Conservation (phyloP, 2,113 vertebrate species). For the Podocnemis expansa region DNA sequence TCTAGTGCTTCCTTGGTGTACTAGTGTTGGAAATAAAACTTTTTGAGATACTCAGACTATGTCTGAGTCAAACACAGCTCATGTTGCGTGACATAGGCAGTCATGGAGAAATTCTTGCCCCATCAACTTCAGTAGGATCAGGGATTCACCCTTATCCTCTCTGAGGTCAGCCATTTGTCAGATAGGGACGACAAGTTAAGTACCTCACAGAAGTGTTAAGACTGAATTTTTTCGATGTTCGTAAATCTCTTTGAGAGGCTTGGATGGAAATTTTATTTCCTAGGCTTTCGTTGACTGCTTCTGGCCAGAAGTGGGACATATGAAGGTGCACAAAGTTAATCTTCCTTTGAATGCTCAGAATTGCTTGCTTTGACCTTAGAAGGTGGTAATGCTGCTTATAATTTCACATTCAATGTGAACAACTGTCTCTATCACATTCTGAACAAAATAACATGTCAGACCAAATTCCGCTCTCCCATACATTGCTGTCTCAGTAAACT, state of each 20-base stretch:
- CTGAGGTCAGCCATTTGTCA: neutral
- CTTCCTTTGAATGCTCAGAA: neutral
- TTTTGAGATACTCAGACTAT: neutral
- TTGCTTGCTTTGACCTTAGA: neutral
- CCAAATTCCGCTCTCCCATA: neutral
- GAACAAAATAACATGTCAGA: neutral
- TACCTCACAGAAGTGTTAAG: neutral
- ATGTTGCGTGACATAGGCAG: neutral
- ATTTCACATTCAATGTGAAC: neutral
- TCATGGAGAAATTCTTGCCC: neutral
- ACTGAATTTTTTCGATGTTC: neutral
- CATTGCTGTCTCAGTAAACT: too few species aligned
- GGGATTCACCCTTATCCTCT: neutral
- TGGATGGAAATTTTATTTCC: neutral
- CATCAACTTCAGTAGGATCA: neutral
- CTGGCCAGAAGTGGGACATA: neutral
- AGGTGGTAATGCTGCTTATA: neutral
- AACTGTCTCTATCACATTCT: neutral
- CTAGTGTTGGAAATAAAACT: neutral
- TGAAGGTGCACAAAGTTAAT: neutral
- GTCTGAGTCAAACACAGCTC: fast-evolving
- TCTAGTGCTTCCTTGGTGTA: neutral
- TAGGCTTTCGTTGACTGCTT: neutral
- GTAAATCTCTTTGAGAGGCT: neutral
- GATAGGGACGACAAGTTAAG: neutral